These are phyloP conservation scores for Cynopterus brachyotis DNA, from an alignment of 2,113 vertebrate species.

Conservation along the genomic window DNA sequence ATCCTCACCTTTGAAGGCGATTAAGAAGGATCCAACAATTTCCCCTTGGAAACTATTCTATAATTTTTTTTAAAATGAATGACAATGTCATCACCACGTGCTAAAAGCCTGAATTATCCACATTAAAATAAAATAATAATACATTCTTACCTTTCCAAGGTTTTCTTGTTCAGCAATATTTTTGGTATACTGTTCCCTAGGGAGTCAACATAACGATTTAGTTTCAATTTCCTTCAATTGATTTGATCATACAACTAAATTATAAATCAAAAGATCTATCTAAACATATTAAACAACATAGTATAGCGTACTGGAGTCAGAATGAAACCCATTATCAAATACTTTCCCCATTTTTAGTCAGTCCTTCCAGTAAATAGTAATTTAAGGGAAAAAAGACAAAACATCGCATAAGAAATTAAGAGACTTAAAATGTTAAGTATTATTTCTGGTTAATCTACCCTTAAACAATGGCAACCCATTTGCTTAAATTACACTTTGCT, in stretches of 20 bases:
- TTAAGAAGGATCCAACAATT: constrained; percentile 67
- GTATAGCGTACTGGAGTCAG: background rate
- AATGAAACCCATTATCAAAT: constrained; percentile 36
- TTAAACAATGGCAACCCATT: constrained; percentile 43
- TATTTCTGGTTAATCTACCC: constrained; percentile 42
- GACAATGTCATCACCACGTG: background rate
- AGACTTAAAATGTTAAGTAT: constrained; percentile 44
- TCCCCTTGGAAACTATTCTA: constrained; percentile 67
- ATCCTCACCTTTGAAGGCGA: constrained; percentile 71
- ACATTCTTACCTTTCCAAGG: constrained; percentile 94
- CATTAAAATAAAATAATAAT: constrained; percentile 30
- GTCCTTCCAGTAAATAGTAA: constrained; percentile 45
- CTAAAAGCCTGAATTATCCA: constrained; percentile 10
- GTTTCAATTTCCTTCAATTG: constrained; percentile 31
- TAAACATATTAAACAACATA: constrained; percentile 23
- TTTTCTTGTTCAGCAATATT: constrained; percentile 96
- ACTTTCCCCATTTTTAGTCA: constrained; percentile 27
- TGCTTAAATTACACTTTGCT: constrained; percentile 41
- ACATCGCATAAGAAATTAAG: constrained; percentile 30
- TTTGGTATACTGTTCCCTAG: constrained; percentile 94
- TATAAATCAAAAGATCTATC: constrained; percentile 32
- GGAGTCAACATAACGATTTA: constrained; percentile 67
- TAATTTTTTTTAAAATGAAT: constrained; percentile 76
- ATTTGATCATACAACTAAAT: constrained; percentile 46
- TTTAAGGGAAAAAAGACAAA: constrained; percentile 30